A percentile compares a stretch with the other conserved stretches of the same genome.
Conservation (phyloP, 2,113 vertebrate genomes). For the Pholis gunnellus region DNA sequence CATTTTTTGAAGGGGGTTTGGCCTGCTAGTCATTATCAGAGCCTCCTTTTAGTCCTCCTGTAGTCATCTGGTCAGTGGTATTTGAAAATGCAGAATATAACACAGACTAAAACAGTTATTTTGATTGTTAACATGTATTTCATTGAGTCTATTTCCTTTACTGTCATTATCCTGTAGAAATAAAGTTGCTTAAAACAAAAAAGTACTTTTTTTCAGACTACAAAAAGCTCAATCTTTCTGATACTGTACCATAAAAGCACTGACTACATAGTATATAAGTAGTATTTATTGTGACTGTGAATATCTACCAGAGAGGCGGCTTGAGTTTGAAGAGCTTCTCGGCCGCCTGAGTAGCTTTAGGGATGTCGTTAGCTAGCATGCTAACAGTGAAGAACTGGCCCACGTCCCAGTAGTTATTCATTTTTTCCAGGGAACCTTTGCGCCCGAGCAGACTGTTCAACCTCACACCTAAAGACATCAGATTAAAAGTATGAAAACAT, state of each 20-base stretch:
- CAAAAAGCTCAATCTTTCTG: background rate
- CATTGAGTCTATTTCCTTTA: background rate
- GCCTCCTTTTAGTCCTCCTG: background rate
- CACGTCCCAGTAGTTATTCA: constrained; percentile 98
- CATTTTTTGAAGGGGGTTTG: background rate
- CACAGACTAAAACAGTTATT: background rate
- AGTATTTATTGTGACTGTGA: background rate
- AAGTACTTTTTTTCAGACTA: background rate
- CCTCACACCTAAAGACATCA: constrained; percentile 85
- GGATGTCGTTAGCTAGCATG: constrained; percentile 92
- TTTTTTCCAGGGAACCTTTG: constrained; percentile 96
- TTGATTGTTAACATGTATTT: background rate
- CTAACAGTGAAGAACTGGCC: constrained; percentile 94
- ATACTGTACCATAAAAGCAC: background rate
- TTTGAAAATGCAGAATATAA: background rate
- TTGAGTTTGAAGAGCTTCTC: constrained; percentile 96
- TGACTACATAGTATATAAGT: background rate
- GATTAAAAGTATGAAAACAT: background rate
- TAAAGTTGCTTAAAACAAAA: background rate
- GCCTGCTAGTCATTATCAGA: background rate
- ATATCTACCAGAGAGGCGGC: constrained; percentile 91
- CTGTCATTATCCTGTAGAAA: background rate
- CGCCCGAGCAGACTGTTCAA: constrained; percentile 94
- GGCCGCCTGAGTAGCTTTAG: constrained; percentile 93
- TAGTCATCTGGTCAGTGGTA: background rate